Evolutionary conservation across 64 coral and sea anemone genomes (phyloP).

Genomic region (Actinia tenebrosa): DNA sequence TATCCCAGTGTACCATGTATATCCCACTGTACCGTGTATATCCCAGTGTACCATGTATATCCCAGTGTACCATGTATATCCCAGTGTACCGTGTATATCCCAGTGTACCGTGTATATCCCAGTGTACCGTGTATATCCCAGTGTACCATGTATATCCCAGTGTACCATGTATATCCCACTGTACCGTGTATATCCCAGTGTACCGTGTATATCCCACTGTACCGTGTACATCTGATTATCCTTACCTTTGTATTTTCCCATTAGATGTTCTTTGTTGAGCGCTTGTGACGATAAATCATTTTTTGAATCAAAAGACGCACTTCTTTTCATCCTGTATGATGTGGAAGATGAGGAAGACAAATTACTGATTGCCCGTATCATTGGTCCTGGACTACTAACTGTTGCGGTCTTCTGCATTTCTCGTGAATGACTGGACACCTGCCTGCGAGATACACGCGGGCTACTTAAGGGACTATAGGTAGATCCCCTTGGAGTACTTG

Average conservation of each 20-base stretch:
- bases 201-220: too few relatives aligned
- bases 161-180: too few relatives aligned
- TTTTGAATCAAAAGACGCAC: conserved; percentile 64
- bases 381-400: not conserved
- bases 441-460: not conserved
- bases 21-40: too few relatives aligned
- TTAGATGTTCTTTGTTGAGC: conserved; percentile 27
- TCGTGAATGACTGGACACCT: conserved; percentile 18
- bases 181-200: too few relatives aligned
- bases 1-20: too few relatives aligned
- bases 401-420: not conserved
- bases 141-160: too few relatives aligned
- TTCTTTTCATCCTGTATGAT: conserved; percentile 36
- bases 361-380: conserved; percentile 17
- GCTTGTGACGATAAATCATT: not conserved
- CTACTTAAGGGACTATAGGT: conserved; percentile 10
- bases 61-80: too few relatives aligned
- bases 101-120: too few relatives aligned
- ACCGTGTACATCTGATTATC: not conserved
- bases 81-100: too few relatives aligned
- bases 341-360: not conserved
- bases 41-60: too few relatives aligned
- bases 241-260: conserved; percentile 18
- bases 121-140: too few relatives aligned
- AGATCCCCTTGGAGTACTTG: conserved; percentile 6